Percentiles rank a stretch among this genome's conserved stretches.
phyloP scores from a whole-genome alignment of 2,797 vertebrate species.

The Orestias chungarensis region DNA sequence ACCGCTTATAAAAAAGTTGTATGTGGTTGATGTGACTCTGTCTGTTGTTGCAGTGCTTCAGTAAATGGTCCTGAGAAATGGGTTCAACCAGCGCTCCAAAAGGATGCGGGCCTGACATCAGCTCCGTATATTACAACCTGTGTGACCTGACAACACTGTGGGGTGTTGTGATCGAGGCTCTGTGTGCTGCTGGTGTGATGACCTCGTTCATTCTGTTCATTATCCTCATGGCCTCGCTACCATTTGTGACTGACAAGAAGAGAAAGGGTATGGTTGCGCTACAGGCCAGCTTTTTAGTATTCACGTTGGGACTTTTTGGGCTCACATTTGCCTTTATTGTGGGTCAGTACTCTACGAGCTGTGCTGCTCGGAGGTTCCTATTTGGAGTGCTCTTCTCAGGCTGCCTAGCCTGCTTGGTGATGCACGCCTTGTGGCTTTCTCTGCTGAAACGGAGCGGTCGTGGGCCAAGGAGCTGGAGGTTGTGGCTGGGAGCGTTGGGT shows the following conservation, averaged over 20 bases:
- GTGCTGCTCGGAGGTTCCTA: slow-evolving; percentile 86
- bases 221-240: slow-evolving; percentile 84
- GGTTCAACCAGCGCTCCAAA: slow-evolving; percentile 24
- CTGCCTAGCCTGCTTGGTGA: slow-evolving; percentile 88
- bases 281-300: slow-evolving; percentile 85
- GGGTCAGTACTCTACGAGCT: slow-evolving; percentile 84
- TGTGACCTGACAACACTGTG: slow-evolving; percentile 86
- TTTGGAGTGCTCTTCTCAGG: slow-evolving; percentile 89
- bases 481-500: slow-evolving; percentile 81
- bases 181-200: slow-evolving; percentile 83
- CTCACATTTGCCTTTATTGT: slow-evolving; percentile 90
- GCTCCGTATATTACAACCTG: slow-evolving; percentile 87
- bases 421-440: slow-evolving; percentile 85
- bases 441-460: slow-evolving; percentile 78
- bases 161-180: slow-evolving; percentile 87
- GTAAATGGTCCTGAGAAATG: slow-evolving; percentile 48
- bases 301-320: slow-evolving; percentile 90
- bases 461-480: slow-evolving; percentile 81
- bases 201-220: slow-evolving; percentile 85
- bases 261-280: slow-evolving; percentile 85
- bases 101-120: slow-evolving; percentile 82
- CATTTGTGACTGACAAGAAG: slow-evolving; percentile 84
- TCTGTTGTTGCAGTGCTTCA: slow-evolving; percentile 23
- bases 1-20: background rate
- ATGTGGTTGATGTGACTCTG: background rate